Evolutionary conservation across 30 jellyfish, hydroid and myxozoan genomes (phyloP), one percentile per base, ranked within the genome.

Genomic region (Cassiopea xamachana): DNA sequence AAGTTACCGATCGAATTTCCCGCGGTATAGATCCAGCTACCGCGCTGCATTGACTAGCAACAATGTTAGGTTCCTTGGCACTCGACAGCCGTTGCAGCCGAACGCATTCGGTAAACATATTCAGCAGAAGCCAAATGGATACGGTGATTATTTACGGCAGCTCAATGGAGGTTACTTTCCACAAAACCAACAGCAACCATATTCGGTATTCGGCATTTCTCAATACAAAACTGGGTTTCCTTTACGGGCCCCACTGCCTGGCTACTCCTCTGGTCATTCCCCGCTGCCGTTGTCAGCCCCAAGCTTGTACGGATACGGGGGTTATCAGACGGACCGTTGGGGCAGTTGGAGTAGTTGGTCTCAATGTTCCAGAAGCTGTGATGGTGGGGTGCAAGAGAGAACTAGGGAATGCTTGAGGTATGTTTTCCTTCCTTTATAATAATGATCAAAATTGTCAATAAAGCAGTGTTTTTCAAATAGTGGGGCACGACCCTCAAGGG

Each of bases 201-300:
- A 88, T 79, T 62, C 95, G 14, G 86, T 80, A 1, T 77, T 72
- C 81, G 80, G 85, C 39, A 69, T 27, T 59, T 79, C 90, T 15
- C 83, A 84, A 14, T 88, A 77, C 77, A 88, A 88, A 67, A 88
- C 95, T 1, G 95, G 95, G 61, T 88, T 46, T 50, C 94, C 94
- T 1, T 43, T 87, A 49, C 83, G 85, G 5, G 83, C 94, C 1
- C 94, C 81, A 69, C 55, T 80, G 61, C 95, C 90, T 49, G 95
- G 95, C 43, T 79, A 51, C 46, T 77, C 90, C 16, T 82, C 87
- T n/a, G 75, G 82, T 50, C 82, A 88, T 60, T 75, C 95, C 10
- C 95, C 95, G 39, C 48, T 88, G 95, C 95, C 95, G 64, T 62
- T 88, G 89, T 72, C 90, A 69, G 95, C 95, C 60, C 95, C 95